These are phyloP conservation scores for Arctocebus calabarensis DNA, from an alignment of 2,797 vertebrate species.

Conservation along the genomic window DNA sequence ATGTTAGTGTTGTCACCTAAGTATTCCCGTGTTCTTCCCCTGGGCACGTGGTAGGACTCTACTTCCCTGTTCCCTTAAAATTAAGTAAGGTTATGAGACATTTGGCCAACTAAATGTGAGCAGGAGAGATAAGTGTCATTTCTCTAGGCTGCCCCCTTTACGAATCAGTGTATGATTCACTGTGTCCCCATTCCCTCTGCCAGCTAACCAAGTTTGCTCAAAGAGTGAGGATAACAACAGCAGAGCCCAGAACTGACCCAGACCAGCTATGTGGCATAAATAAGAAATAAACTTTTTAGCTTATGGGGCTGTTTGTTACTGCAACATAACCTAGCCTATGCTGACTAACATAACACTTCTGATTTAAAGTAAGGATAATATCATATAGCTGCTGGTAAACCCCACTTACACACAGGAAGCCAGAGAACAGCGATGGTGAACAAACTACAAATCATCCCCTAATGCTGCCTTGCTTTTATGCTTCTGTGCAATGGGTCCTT, in stretches of 20 bases:
- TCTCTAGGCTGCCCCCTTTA: background rate
- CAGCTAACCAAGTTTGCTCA: no score
- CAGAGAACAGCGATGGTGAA: background rate
- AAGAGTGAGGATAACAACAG: fast-evolving
- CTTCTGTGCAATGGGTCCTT: background rate
- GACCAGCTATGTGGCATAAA: no score
- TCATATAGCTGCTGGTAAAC: background rate
- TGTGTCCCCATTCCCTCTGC: background rate
- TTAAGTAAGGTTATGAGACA: background rate
- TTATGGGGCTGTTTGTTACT: background rate
- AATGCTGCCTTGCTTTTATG: background rate
- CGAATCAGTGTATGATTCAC: fast-evolving
- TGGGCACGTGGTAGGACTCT: background rate
- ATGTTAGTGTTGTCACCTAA: background rate
- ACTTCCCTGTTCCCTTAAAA: background rate
- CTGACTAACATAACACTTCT: background rate
- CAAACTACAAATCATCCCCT: background rate
- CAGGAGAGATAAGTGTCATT: background rate
- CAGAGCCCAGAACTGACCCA: background rate
- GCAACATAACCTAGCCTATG: background rate
- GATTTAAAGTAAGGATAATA: background rate
- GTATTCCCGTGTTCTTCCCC: background rate
- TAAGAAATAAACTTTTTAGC: background rate
- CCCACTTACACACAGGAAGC: background rate
- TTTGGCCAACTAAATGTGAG: background rate